A percentile compares a stretch with the other conserved stretches of the same genome.
Conservation (phyloP, 1,140 invertebrate species). For the Brachionus manjavacas region DNA sequence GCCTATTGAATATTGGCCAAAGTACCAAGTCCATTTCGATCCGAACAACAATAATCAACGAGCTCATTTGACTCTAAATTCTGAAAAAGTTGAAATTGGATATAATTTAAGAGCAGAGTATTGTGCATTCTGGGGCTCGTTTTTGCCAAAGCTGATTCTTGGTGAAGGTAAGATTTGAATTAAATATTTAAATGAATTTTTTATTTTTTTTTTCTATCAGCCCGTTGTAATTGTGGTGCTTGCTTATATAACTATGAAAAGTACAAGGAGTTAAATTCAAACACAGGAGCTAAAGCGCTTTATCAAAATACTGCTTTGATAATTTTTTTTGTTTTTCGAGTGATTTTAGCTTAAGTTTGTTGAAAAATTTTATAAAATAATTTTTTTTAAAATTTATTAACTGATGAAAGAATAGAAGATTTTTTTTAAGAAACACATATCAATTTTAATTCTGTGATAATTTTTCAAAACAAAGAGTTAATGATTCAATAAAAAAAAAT, state of each 20-base stretch:
- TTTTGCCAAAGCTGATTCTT: constrained; percentile 41
- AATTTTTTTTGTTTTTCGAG: not conserved
- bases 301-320: not conserved
- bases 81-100: not conserved
- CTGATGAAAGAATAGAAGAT: not conserved
- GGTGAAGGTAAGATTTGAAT: not conserved
- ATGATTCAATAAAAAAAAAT: too few species aligned
- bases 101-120: constrained; percentile 39
- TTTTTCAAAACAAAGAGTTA: not conserved
- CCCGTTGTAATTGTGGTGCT: constrained; percentile 28
- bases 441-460: not conserved
- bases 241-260: not conserved
- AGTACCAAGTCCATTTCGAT: constrained; percentile 1
- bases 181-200: not conserved
- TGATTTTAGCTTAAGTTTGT: not conserved
- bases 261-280: not conserved
- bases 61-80: constrained; percentile 26
- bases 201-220: not conserved
- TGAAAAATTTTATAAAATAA: not conserved
- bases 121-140: constrained; percentile 36
- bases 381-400: not conserved
- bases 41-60: not conserved
- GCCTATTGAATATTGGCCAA: constrained; percentile 31
- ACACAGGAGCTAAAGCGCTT: not conserved
- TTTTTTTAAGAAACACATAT: not conserved